phyloP scores from a whole-genome alignment of 2,888 invertebrate species.

The Lochmaea capreae region DNA sequence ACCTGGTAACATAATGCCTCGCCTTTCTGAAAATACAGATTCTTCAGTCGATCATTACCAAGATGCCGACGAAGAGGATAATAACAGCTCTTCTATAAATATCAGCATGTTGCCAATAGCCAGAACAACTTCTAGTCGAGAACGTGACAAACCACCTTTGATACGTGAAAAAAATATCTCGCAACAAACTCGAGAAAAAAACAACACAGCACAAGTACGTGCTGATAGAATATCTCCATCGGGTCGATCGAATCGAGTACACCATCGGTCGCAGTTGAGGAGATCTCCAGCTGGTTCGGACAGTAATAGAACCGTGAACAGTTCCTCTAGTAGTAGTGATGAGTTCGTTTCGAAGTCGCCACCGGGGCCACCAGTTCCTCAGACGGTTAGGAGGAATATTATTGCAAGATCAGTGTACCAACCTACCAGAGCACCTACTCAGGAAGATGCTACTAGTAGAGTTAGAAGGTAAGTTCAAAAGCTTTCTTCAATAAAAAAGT shows the following conservation, averaged over 20 bases:
- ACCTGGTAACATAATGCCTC: constrained; percentile 61
- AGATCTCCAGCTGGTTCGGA: constrained; percentile 63
- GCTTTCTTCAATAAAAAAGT: background rate
- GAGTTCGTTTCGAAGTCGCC: constrained; percentile 58
- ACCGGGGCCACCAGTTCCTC: constrained; percentile 51
- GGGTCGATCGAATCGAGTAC: constrained; percentile 52
- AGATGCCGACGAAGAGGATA: constrained; percentile 67
- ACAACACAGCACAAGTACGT: constrained; percentile 51
- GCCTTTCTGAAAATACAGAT: constrained; percentile 68
- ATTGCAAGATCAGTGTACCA: constrained; percentile 44
- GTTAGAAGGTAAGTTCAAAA: constrained; percentile 30
- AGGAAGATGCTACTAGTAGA: constrained; percentile 29
- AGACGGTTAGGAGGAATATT: constrained; percentile 50
- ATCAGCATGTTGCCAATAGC: constrained; percentile 61
- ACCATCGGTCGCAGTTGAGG: constrained; percentile 49
- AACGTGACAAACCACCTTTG: constrained; percentile 44
- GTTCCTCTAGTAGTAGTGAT: constrained; percentile 60
- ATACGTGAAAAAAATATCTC: constrained; percentile 15
- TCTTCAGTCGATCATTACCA: constrained; percentile 66
- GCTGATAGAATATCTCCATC: constrained; percentile 62
- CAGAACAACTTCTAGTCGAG: constrained; percentile 7
- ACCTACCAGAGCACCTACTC: constrained; percentile 30
- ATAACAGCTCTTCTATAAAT: constrained; percentile 67
- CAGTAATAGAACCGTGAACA: constrained; percentile 53
- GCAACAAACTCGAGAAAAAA: constrained; percentile 20